Base-by-base conservation (phyloP, 2,797 vertebrate genomes). In the Catharus ustulatus region DNA sequence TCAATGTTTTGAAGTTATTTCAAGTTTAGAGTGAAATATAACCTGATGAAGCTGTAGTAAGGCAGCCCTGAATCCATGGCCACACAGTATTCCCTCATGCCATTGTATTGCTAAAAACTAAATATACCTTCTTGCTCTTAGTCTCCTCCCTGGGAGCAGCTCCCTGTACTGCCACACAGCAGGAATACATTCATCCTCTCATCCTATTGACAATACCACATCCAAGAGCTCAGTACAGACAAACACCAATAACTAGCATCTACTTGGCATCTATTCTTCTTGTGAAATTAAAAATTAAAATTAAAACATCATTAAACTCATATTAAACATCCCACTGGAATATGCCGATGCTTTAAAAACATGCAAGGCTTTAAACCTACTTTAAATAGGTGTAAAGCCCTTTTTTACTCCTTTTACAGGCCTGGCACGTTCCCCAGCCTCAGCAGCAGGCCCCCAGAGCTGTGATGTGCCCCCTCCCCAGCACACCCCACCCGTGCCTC, bases 201-300 rank as follows among this genome's bases (percentile, higher is more conserved):
- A 91, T 82, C 74, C 83, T 77, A 71, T 17, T 51, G 85, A 88
- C 77, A 91, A 21, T 15, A 84, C 34, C 74, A 52, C 52, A 42
- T 51, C 0, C 1, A 93, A 90, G 57, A 93, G 91, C 91, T 67
- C 71, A 66, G 71, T 45, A 82, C 80, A 89, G 62, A 89, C 89
- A 82, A 94, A 94, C n/a, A 77, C 72, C 84, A 90, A 30, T 94
- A 88, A 88, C 83, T 51, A 80, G 74, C 68, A 91, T 84, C 87
- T 90, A 77, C 55, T 87, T 95, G 95, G 91, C 93, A 93, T 87
- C 89, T 93, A 80, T 84, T 91, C 90, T 95, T 91, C 74, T 94
- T 89, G 64, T n/a, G 85, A 89, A 93, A 96, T 94, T 96, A 95
- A 97, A 97, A 96, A 95, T 97, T 95, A 95, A 96, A 96, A 95